Percentiles rank a stretch among this genome's conserved stretches.
Evolutionary conservation across 2,797 vertebrate species (phyloP).

Genomic region (Corythornis leucogaster): DNA sequence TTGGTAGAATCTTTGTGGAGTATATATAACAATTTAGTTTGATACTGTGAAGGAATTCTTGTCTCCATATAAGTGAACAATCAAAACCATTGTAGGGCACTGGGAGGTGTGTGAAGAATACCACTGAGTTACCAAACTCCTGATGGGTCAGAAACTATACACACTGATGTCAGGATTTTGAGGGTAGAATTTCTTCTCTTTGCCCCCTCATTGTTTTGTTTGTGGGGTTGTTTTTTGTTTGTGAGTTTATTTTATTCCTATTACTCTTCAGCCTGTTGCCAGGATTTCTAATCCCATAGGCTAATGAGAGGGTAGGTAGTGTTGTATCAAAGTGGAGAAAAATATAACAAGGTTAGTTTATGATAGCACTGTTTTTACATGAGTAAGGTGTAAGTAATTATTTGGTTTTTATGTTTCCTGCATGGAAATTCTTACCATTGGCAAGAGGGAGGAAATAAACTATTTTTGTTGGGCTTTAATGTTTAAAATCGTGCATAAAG

Average conservation of each 20-base stretch:
- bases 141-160: not conserved
- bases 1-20: not conserved
- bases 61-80: not conserved
- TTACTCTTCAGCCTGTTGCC: not conserved
- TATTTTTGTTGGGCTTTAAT: not conserved
- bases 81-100: not conserved
- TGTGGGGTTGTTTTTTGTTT: not conserved
- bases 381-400: not conserved
- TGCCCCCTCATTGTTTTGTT: not conserved
- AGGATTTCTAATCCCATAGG: not conserved
- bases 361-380: not conserved
- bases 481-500: not conserved
- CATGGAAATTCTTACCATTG: not conserved
- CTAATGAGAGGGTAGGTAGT: not conserved
- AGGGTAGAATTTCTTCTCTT: not conserved
- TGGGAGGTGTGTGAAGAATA: not conserved
- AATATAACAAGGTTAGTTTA: not conserved
- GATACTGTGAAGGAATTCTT: not conserved
- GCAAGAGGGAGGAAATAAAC: not conserved
- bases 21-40: not conserved
- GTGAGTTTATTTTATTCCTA: not conserved
- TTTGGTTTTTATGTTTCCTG: not conserved
- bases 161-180: not conserved
- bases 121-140: not conserved
- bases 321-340: not conserved